A percentile compares a stretch with the other conserved stretches of the same genome.
Conservation (phyloP, 2,888 invertebrate species). For the Trypoxylon attenuatum region DNA sequence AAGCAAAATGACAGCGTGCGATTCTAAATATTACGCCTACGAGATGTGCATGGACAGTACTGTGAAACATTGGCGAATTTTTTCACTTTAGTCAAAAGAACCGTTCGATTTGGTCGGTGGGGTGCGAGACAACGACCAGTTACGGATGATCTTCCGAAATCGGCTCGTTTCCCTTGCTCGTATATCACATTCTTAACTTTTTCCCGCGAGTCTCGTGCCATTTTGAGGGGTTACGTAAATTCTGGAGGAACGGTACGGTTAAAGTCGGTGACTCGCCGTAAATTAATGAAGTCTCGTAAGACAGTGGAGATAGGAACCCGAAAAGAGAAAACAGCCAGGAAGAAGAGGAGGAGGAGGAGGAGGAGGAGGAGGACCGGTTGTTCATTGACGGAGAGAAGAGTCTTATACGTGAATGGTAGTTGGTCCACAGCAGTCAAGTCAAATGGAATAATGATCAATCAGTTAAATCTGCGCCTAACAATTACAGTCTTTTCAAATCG, state of each 20-base stretch:
- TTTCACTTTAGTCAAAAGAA: conserved; percentile 8
- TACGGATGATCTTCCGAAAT: background rate
- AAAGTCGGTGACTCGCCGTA: conserved; percentile 26
- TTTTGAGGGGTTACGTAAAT: conserved; percentile 44
- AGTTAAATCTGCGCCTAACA: too few relatives aligned
- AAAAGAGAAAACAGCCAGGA: conserved; percentile 16
- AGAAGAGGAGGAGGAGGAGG: too few relatives aligned
- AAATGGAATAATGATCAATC: too few relatives aligned
- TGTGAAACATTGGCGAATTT: conserved; percentile 3
- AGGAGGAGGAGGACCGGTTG: conserved; percentile 49
- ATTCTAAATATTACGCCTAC: conserved; percentile 38
- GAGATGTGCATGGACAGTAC: conserved; percentile 27
- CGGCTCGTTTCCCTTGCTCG: background rate
- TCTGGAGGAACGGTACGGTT: conserved; percentile 18
- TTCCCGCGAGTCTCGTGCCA: background rate
- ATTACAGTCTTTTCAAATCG: too few relatives aligned
- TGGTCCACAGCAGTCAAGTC: too few relatives aligned
- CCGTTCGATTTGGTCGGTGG: conserved; percentile 13
- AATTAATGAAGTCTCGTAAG: conserved; percentile 39
- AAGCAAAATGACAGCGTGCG: conserved; percentile 14
- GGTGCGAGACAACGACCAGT: background rate
- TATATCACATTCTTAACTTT: background rate
- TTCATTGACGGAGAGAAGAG: conserved; percentile 42
- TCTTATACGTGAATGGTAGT: conserved; percentile 34
- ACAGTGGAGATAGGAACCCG: conserved; percentile 2